A percentile compares a stretch with the other conserved stretches of the same genome.
Conservation (phyloP, 1,140 invertebrate genomes). For the Cheumatopsyche charites region DNA sequence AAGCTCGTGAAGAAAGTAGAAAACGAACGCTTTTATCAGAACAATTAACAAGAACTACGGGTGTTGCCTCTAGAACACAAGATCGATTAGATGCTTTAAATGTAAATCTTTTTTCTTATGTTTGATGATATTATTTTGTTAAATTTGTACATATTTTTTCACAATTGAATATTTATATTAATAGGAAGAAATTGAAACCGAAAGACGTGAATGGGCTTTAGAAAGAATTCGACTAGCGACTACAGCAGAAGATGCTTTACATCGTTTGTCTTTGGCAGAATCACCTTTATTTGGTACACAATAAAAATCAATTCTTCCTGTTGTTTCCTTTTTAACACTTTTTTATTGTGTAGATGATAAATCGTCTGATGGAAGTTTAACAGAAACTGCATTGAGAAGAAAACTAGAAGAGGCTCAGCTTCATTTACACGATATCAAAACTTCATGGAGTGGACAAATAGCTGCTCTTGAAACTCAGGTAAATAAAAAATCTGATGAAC, state of each 20-base stretch:
- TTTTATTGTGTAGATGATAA: slow-evolving; percentile 51
- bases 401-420: slow-evolving; percentile 83
- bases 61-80: slow-evolving; percentile 56
- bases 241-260: slow-evolving; percentile 44
- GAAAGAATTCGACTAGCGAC: slow-evolving; percentile 42
- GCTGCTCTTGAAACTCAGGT: slow-evolving; percentile 84
- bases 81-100: slow-evolving; percentile 53
- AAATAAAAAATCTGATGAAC: slow-evolving; percentile 36
- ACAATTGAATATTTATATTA: slow-evolving; percentile 5
- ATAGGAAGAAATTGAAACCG: slow-evolving; percentile 46
- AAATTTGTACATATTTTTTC: slow-evolving; percentile 4
- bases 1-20: slow-evolving; percentile 56
- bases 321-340: not conserved
- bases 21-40: slow-evolving; percentile 52
- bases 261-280: slow-evolving; percentile 41
- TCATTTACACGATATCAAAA: slow-evolving; percentile 86
- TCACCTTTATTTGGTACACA: slow-evolving; percentile 23
- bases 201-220: slow-evolving; percentile 44
- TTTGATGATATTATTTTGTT: not conserved
- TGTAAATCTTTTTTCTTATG: slow-evolving; percentile 11
- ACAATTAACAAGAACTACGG: slow-evolving; percentile 52
- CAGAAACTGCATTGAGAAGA: slow-evolving; percentile 68
- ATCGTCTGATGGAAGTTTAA: slow-evolving; percentile 53
- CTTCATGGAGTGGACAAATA: slow-evolving; percentile 88
- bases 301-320: too few species aligned